Evolutionary conservation across 2,888 invertebrate species (phyloP), one percentile per base, ranked within the genome.

Genomic region (Pomacea canaliculata): DNA sequence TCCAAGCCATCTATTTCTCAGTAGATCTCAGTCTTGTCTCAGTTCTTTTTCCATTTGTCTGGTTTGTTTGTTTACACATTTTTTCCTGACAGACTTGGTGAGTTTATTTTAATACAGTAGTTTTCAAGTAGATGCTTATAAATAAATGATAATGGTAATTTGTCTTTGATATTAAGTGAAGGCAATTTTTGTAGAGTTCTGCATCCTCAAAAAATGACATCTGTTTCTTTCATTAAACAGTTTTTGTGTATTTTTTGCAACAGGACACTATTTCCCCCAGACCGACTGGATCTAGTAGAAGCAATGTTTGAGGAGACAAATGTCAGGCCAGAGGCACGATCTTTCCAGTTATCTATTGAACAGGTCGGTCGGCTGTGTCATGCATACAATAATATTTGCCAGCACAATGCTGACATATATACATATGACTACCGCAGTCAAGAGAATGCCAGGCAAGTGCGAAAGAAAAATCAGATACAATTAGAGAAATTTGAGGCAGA

Each of bases 361-460:
- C 97, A 98, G 87, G 94, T 96, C 89, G 92, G 94, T 13, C 93
- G 94, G 84, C 89, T 98, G 76, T 94, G 95, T 84, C 92, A 94
- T 83, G 95, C 94, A 2, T 98, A 97, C 89, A 93, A 93, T 83
- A 92, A 94, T 81, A 93, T 96, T 62, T 93, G 95, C 80, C 83
- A 90, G 48, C 80, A 85, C 59, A 82, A 90, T 65, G 88, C 91
- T 10, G 86, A 86, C 13, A 83, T 92, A 9, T 84, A 84, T 70
- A 83, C 87, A 7, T 97, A 95, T 91, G 93, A 97, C 89, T 94
- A 93, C 87, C 93, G 96, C 87, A 93, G 93, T 70, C 88, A 79
- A 19, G 84, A 85, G 67, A 83, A 82, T 77, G 82, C 83, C 7
- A 69, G 59, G 13, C n/a, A 56, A 8, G 81, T 83, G 77, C 73